Base-by-base conservation (phyloP, 2,113 vertebrate species). In the Eurypyga helias region DNA sequence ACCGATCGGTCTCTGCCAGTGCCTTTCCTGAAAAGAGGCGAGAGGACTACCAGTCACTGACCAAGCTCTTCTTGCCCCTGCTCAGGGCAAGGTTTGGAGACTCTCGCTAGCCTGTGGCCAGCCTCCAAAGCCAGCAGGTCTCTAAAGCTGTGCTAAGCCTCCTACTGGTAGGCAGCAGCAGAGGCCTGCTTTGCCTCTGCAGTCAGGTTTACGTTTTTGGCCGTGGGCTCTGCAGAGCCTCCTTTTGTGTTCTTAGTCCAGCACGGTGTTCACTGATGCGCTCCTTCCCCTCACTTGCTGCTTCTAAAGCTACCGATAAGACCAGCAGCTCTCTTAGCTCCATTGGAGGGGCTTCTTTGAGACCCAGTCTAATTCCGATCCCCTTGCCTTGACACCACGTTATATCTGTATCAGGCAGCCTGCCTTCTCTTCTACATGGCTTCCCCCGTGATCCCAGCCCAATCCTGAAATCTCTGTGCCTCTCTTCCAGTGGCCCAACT, bases 131-230 rank as follows among this genome's bases (percentile, higher is more conserved):
- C 36, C 28, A 45, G 64, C 0, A 0, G 16, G 48, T 29, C 29
- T 64, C 19, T 29, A 9, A 38, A n/a, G 57, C 31, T 13, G 13
- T 20, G 43, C 65, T 82, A 43, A 92, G 93, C 87, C 87, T 96
- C 67, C 86, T 89, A 43, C 91, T 84, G 83, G 83, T 75, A 73
- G 60, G 72, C 77, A 43, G 33, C 7, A 52, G 43, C n/a, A 90
- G 79, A 65, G 65, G 84, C 81, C 84, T 76, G 84, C 26, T 95
- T 84, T 82, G 70, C 55, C 60, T 87, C 77, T 25, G 25, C 61
- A 57, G 83, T 43, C 80, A 83, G 89, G 83, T 95, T 93, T 89
- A 95, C 92, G 79, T 92, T 91, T 93, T 91, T 79, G 81, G 64
- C 77, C 0, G 1, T 0, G 0, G 61, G 52, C 93, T 71, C 65